phyloP scores from a whole-genome alignment of 1,140 invertebrate genomes.

The Leptinotarsa texana region DNA sequence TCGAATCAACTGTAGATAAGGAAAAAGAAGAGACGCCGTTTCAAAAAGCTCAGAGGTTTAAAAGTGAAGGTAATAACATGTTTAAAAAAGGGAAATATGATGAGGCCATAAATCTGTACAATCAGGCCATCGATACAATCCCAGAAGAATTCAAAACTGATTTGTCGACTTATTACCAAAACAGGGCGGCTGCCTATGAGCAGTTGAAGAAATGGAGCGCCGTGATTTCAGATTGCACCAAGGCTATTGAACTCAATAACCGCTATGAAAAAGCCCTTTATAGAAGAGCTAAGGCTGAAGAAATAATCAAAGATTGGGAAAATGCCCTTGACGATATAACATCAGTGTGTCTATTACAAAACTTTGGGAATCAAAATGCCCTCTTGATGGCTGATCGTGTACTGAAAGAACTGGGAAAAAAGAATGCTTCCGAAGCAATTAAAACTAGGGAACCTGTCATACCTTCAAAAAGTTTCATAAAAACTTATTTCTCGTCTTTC shows the following conservation, averaged over 20 bases:
- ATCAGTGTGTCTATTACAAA: slow-evolving; percentile 86
- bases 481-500: slow-evolving; percentile 85
- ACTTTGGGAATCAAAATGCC: slow-evolving; percentile 79
- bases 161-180: slow-evolving; percentile 92
- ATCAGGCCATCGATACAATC: slow-evolving; percentile 85
- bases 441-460: slow-evolving; percentile 69
- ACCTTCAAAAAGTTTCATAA: slow-evolving; percentile 83
- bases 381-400: slow-evolving; percentile 83
- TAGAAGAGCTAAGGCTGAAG: slow-evolving; percentile 80
- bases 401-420: slow-evolving; percentile 75
- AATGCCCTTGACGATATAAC: slow-evolving; percentile 89
- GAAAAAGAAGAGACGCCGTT: slow-evolving; percentile 59
- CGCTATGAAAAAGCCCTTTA: slow-evolving; percentile 87
- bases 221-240: slow-evolving; percentile 85
- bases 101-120: slow-evolving; percentile 85
- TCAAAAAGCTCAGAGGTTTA: slow-evolving; percentile 74
- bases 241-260: slow-evolving; percentile 83
- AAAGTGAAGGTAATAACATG: slow-evolving; percentile 84
- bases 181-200: slow-evolving; percentile 93
- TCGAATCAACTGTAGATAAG: slow-evolving; percentile 52
- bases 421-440: slow-evolving; percentile 73
- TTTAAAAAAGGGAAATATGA: slow-evolving; percentile 87
- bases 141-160: slow-evolving; percentile 73
- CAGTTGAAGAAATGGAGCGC: slow-evolving; percentile 84
- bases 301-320: slow-evolving; percentile 76